Evolutionary conservation across 2,888 invertebrate species (phyloP).

Genomic region (Nasonovia ribisnigri): DNA sequence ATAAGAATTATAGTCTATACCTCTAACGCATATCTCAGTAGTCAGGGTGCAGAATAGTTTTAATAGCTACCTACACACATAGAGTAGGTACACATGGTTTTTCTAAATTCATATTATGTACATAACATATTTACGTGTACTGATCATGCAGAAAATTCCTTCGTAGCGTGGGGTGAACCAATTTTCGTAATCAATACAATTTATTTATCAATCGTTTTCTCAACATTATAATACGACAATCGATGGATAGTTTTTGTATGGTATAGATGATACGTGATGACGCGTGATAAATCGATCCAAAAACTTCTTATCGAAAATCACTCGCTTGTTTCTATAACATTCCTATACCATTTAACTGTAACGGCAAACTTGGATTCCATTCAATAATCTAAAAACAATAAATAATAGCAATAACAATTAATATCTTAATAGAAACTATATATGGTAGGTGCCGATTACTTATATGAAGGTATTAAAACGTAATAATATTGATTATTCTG

Average conservation of each 20-base stretch:
- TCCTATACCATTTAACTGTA: neutral
- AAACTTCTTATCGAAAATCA: neutral
- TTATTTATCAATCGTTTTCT: neutral
- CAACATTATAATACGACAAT: neutral
- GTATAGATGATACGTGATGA: neutral
- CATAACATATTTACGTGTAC: neutral
- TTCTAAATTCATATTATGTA: neutral
- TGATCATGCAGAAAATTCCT: neutral
- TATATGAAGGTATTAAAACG: neutral
- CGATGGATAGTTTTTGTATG: neutral
- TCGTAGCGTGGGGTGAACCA: neutral
- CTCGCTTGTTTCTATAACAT: neutral
- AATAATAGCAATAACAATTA: neutral
- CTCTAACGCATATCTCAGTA: neutral
- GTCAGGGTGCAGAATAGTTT: neutral
- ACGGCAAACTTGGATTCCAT: neutral
- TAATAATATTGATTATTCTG: neutral
- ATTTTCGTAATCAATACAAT: neutral
- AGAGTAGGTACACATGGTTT: neutral
- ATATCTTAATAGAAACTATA: neutral
- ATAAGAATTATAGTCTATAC: neutral
- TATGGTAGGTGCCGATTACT: neutral
- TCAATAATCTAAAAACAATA: neutral
- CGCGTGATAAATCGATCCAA: neutral
- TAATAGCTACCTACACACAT: no score